Evolutionary conservation across 2,888 invertebrate species (phyloP).

Genomic region (Diarsia brunnea): DNA sequence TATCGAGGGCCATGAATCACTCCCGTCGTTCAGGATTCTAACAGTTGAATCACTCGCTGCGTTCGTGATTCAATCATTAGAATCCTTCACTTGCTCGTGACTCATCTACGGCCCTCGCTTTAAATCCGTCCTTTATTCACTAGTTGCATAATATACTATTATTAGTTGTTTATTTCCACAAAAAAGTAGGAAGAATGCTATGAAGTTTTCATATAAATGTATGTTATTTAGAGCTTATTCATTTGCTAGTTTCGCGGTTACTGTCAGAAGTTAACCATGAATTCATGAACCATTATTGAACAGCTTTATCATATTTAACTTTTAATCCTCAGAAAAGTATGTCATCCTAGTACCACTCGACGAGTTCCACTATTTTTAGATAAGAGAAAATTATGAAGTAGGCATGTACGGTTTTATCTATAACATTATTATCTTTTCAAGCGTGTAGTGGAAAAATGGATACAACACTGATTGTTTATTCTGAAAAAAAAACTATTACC

Average conservation of each 20-base stretch:
- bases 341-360: constrained; percentile 46
- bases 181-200: too few species aligned
- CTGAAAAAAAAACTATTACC: constrained; percentile 14
- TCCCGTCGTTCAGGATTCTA: too few species aligned
- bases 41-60: too few species aligned
- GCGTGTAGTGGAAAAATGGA: constrained; percentile 23
- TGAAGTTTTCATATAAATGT: background rate
- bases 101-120: too few species aligned
- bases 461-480: constrained; percentile 20
- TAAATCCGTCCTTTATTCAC: too few species aligned
- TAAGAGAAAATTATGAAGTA: constrained; percentile 42
- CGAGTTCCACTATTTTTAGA: constrained; percentile 44
- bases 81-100: too few species aligned
- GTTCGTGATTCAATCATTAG: too few species aligned
- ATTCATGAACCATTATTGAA: background rate
- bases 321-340: constrained; percentile 25
- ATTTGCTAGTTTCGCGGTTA: background rate
- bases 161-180: too few species aligned
- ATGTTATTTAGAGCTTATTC: background rate
- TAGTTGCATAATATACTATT: too few species aligned
- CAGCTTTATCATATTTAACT: background rate
- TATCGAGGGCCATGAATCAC: too few species aligned
- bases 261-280: background rate
- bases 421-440: constrained; percentile 42
- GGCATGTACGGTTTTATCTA: constrained; percentile 24